Conservation (phyloP, 1,140 invertebrate species). For the Drosophila oshimai region DNA sequence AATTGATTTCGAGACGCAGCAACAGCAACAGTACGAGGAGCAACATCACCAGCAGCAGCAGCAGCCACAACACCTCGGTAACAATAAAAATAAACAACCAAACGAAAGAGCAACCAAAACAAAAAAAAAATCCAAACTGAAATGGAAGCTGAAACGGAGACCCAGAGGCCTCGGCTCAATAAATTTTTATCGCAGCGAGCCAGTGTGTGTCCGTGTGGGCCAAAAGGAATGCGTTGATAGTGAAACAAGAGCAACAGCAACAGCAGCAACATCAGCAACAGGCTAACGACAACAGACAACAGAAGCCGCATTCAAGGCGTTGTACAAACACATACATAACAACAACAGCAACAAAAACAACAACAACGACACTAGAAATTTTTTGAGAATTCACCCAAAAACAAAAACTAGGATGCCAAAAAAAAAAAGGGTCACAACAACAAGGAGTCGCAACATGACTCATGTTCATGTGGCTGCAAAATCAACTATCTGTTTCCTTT, state of each 20-base stretch:
- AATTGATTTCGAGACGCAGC: constrained; percentile 75
- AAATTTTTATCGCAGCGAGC: constrained; percentile 72
- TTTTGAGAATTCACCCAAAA: constrained; percentile 23
- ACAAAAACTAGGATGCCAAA: constrained; percentile 6
- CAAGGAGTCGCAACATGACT: constrained; percentile 8
- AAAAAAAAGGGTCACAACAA: constrained; percentile 4
- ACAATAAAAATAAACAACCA: constrained; percentile 78
- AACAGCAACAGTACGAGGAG: constrained; percentile 27
- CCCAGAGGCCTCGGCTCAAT: constrained; percentile 72
- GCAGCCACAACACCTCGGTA: constrained; percentile 55
- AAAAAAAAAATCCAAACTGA: constrained; percentile 46
- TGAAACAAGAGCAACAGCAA: constrained; percentile 71
- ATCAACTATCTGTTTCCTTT: constrained; percentile 21
- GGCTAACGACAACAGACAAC: constrained; percentile 45
- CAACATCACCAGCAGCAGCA: constrained; percentile 20
- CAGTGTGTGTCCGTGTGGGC: constrained; percentile 40
- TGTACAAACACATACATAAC: constrained; percentile 74
- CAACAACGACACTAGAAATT: constrained; percentile 35
- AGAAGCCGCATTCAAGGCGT: constrained; percentile 75
- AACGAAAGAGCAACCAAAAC: constrained; percentile 35
- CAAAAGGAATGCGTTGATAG: constrained; percentile 71
- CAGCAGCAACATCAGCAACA: constrained; percentile 40
- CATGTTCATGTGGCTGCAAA: constrained; percentile 26
- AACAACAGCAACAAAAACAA: constrained; percentile 30
- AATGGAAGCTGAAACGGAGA: constrained; percentile 42